Evolutionary conservation across 2,888 invertebrate species (phyloP), one percentile per base, ranked within the genome.

Genomic region (Ectobius pallidus): DNA sequence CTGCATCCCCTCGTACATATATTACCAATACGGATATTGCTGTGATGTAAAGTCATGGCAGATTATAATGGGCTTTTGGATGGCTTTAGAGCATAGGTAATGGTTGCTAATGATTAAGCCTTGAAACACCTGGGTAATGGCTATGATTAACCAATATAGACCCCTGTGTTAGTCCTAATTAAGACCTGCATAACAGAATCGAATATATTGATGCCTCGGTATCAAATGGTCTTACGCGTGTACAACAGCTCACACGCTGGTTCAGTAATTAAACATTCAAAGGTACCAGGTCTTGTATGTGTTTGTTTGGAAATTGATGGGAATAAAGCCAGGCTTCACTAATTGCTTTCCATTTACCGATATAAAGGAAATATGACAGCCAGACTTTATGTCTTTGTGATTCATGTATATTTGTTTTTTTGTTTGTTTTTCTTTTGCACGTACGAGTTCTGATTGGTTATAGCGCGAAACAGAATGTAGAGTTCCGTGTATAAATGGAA

Each of bases 61-160:
- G 65, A 65, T 65, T 65, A 65, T 65, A 65, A 65, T 44, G 22
- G 42, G 65, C 65, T 44, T 65, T 65, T 44, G 42, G 65, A 65
- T 44, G 65, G 65, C 30, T 65, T 44, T 42, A n/a, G 42, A 65
- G 65, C 65, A 44, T 46, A 27, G 25, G 27, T 65, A 65, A 65
- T 65, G 65, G 65, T 9, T 14, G 44, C 65, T 44, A 65, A 46
- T 27, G 65, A 27, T 27, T 65, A 27, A 58, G 58, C 58, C 58
- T 32, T 65, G 25, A 44, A 65, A 65, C 30, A 46, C 65, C 65
- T 65, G 44, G 9, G 46, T 65, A 65, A 65, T 65, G 65, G 65
- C 9, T 65, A 46, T 30, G 65, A 65, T 65, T 65, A 65, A 65
- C 65, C 39, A 46, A 65, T 27, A 65, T 46, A 30, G 44, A 55